Base-by-base conservation (phyloP, 2,113 vertebrate species). In the Ceratotherium simum region DNA sequence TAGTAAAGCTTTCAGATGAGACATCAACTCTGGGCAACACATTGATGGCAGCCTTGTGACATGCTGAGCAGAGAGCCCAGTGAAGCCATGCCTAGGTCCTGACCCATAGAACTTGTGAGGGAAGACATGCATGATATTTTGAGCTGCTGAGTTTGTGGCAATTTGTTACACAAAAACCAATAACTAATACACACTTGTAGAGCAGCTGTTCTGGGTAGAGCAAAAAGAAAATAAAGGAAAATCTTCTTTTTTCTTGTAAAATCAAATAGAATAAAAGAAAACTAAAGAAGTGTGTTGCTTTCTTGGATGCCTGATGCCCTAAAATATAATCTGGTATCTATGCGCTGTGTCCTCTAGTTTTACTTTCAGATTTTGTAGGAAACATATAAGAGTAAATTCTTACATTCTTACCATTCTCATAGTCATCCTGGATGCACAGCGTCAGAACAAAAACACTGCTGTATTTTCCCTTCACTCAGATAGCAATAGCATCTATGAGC, bases 161-260 rank as follows among this genome's bases (percentile, higher is more conserved):
- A 72, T 79, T 67, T 84, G 46, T 73, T 79, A 82, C 39, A 39
- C 31, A 78, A n/a, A 88, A 92, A 60, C 58, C 81, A 0, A 7
- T 69, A n/a, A 73, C 39, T 54, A 60, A 51, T 46, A 46, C 1
- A 64, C 3, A 1, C n/a, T 39, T 31, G 27, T n/a, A 76, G 36
- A 70, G 51, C 79, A 95, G 29, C 5, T 70, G n/a, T 60, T 73
- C 27, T 75, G 42, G 21, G 12, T 56, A 90, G 2, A 73, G 4
- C n/a, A 78, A 70, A 90, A 54, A 81, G 4, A 86, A 93, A 72
- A 62, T 20, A 54, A n/a, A 89, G 39, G 12, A 91, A 85, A 94
- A 58, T 51, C 3, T 2, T 89, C 31, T 91, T 92, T 87, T 39
- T 12, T 9, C 18, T 48, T 48, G 29, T 31, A 90, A 94, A 84